Percentiles rank a stretch among this genome's conserved stretches.
Evolutionary conservation across 2,113 vertebrate genomes (phyloP).

Genomic region (Eublepharis macularius): DNA sequence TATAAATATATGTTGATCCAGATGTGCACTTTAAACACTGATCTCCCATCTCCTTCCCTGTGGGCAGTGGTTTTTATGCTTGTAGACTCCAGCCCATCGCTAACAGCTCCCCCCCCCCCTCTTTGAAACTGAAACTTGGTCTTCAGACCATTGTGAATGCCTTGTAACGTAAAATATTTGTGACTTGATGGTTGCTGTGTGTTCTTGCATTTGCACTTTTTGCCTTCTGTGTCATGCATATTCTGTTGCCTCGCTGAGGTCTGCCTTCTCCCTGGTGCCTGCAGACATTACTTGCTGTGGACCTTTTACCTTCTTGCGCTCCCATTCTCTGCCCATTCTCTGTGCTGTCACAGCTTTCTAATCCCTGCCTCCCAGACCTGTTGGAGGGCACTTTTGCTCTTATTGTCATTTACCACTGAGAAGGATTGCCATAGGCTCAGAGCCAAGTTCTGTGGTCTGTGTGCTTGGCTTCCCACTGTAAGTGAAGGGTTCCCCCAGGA

Average conservation of each 20-base stretch:
- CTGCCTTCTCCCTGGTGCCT: neutral
- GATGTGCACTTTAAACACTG: neutral
- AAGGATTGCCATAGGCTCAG: too few species aligned
- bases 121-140: neutral
- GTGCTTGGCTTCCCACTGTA: neutral
- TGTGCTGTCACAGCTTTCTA: neutral
- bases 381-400: neutral
- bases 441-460: too few species aligned
- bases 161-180: neutral
- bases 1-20: neutral
- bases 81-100: neutral
- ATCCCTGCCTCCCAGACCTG: neutral
- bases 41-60: neutral
- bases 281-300: neutral
- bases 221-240: neutral
- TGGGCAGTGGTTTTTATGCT: neutral
- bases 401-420: too few species aligned
- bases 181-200: neutral
- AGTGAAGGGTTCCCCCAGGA: neutral
- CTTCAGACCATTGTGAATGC: neutral
- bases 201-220: slow-evolving; percentile 1
- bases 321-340: neutral
- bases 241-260: neutral
- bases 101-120: neutral
- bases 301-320: neutral